phyloP scores from a whole-genome alignment of 2,888 invertebrate species.

The Trichopria drosophilae region DNA sequence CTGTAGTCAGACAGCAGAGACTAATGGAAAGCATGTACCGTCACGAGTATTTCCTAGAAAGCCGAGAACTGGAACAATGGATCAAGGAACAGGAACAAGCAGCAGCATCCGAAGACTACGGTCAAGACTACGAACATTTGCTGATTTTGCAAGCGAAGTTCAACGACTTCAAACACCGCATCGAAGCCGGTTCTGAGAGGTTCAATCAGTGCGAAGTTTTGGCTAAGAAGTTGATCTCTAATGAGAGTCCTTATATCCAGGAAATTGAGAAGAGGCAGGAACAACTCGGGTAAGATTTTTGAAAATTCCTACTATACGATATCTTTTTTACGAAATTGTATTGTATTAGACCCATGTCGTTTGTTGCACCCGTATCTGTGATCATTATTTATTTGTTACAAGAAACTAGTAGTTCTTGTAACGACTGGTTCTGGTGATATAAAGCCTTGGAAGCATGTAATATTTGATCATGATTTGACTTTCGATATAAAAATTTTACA shows the following conservation, averaged over 20 bases:
- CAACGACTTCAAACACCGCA: conserved; percentile 87
- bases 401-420: too few species aligned
- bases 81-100: conserved; percentile 87
- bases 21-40: conserved; percentile 89
- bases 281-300: conserved; percentile 73
- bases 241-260: conserved; percentile 81
- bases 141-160: conserved; percentile 85
- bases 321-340: conserved; percentile 1
- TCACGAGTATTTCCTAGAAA: conserved; percentile 89
- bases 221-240: conserved; percentile 83
- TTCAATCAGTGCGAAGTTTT: conserved; percentile 88
- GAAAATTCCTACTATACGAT: not conserved
- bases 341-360: too few species aligned
- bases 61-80: conserved; percentile 88
- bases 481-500: too few species aligned
- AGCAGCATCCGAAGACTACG: conserved; percentile 90
- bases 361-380: too few species aligned
- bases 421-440: too few species aligned
- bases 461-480: too few species aligned
- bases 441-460: too few species aligned
- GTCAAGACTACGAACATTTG: conserved; percentile 90
- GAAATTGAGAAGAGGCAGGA: conserved; percentile 86
- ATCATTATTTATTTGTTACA: too few species aligned
- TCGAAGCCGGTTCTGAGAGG: conserved; percentile 86
- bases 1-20: conserved; percentile 77